A percentile compares a stretch with the other conserved stretches of the same genome.
These are phyloP conservation scores for Clavelina lepadiformis DNA, from an alignment of 23 tunicate species.

Conservation along the genomic window DNA sequence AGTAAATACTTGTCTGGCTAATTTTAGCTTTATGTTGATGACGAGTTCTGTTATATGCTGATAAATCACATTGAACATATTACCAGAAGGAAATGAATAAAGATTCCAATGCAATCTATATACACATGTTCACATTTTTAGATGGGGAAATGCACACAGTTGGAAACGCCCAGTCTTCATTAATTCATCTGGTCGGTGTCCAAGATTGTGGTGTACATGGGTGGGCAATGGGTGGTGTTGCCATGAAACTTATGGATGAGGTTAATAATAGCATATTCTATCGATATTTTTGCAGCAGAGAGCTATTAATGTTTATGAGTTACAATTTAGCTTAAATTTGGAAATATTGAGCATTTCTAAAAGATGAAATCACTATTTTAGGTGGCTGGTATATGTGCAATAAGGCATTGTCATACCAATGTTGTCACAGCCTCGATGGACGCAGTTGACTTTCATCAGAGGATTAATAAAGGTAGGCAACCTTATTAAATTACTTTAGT, in stretches of 20 bases:
- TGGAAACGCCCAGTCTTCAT: slow-evolving; percentile 52
- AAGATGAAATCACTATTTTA: too few relatives aligned
- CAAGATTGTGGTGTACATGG: slow-evolving; percentile 70
- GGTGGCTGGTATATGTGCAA: slow-evolving; percentile 95
- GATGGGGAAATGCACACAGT: slow-evolving; percentile 45
- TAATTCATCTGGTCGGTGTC: slow-evolving; percentile 67
- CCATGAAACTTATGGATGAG: slow-evolving; percentile 96
- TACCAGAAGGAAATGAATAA: too few relatives aligned
- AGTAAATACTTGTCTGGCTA: too few relatives aligned
- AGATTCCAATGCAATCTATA: too few relatives aligned
- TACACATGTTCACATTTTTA: not conserved
- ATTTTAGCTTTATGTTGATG: not conserved
- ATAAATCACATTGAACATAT: too few relatives aligned
- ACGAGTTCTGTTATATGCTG: not conserved
- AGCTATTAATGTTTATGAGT: not conserved
- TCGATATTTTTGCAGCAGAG: not conserved
- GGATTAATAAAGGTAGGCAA: slow-evolving; percentile 61
- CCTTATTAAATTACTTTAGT: too few relatives aligned
- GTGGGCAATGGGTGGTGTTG: slow-evolving; percentile 53
- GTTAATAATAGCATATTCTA: slow-evolving; percentile 1
- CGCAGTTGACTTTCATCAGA: slow-evolving; percentile 65
- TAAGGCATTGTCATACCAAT: slow-evolving; percentile 65
- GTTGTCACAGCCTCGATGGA: slow-evolving; percentile 95
- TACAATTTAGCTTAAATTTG: not conserved
- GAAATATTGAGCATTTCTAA: not conserved